Base-by-base conservation (phyloP, 2,113 vertebrate genomes). In the Amazona vittata region DNA sequence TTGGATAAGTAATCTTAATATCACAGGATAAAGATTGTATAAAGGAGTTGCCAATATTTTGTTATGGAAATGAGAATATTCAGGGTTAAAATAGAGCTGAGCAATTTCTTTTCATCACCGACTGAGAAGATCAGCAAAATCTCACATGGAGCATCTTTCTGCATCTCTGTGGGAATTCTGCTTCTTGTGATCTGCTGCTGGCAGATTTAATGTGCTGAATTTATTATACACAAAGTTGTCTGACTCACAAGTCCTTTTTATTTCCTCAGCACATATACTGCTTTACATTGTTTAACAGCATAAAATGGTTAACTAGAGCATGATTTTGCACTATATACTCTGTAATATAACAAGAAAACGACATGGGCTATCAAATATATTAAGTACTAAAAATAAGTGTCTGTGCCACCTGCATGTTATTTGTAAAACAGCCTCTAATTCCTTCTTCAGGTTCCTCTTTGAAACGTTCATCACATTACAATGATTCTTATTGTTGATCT, bases 81-180 rank as follows among this genome's bases (percentile, higher is more conserved):
- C 87, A 94, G 85, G 83, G 92, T 95, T 96, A 96, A 96, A 96
- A 92, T 43, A 89, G 87, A 94, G 49, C 68, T 0, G 5, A 92
- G 41, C 0, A 0, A 95, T 90, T 96, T 96, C 85, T 96, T 93
- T 96, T 97, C 93, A 96, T 95, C 90, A 70, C 41, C 1, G 5
- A 94, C 59, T 92, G 90, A 96, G 91, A 94, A 95, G 79, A 95
- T 93, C 94, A 95, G 94, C 96, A 96, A 89, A 96, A 96, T 77
- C 50, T 96, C 93, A 95, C 71, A 75, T 52, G 55, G 79, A 90
- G 93, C 63, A 86, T 96, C 88, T 91, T 94, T 96, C 85, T 83
- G 53, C 60, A 59, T 97, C 96, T 97, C 94, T 92, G 92, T 92
- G 90, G 94, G 96, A 96, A 95, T 96, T 96, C 85, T 96, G 46